Evolutionary conservation across 2,888 invertebrate species (phyloP).

Genomic region (Leptopilina syphax): DNA sequence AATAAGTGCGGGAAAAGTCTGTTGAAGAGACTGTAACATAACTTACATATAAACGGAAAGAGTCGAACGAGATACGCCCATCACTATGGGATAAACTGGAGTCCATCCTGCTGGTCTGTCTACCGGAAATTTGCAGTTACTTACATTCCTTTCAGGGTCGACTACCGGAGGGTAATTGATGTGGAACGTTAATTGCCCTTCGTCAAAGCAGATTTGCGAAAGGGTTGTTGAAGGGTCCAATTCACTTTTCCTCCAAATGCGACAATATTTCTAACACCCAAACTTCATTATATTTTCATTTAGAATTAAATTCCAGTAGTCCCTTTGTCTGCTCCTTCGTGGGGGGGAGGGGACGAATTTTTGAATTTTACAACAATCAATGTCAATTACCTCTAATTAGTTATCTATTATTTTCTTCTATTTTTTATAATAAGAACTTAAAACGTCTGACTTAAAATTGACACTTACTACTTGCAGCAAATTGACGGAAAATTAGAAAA

Average conservation of each 20-base stretch:
- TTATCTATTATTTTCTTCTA: too few relatives aligned
- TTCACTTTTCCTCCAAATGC: not conserved
- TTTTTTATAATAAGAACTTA: not conserved
- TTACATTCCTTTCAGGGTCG: slow-evolving; percentile 69
- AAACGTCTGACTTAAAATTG: not conserved
- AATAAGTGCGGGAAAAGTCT: slow-evolving; percentile 45
- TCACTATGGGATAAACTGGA: slow-evolving; percentile 51
- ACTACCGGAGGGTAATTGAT: slow-evolving; percentile 55
- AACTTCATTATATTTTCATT: too few relatives aligned
- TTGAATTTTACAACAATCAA: too few relatives aligned
- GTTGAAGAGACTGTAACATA: slow-evolving; percentile 19
- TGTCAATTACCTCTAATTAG: too few relatives aligned
- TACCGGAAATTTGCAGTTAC: slow-evolving; percentile 74
- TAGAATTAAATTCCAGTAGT: too few relatives aligned
- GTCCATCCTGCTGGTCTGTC: slow-evolving; percentile 51
- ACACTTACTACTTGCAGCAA: not conserved
- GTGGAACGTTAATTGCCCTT: slow-evolving; percentile 53
- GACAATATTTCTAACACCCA: slow-evolving; percentile 12
- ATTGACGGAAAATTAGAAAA: too few relatives aligned
- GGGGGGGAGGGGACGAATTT: too few relatives aligned
- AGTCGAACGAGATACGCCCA: slow-evolving; percentile 57
- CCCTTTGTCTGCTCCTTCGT: too few relatives aligned
- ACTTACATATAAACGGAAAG: slow-evolving; percentile 44
- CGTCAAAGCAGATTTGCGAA: slow-evolving; percentile 50
- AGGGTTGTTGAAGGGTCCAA: slow-evolving; percentile 24